Percentiles rank a stretch among this genome's conserved stretches.
These are phyloP conservation scores for Salticus scenicus DNA, from an alignment of 2,888 invertebrate species.

Conservation along the genomic window DNA sequence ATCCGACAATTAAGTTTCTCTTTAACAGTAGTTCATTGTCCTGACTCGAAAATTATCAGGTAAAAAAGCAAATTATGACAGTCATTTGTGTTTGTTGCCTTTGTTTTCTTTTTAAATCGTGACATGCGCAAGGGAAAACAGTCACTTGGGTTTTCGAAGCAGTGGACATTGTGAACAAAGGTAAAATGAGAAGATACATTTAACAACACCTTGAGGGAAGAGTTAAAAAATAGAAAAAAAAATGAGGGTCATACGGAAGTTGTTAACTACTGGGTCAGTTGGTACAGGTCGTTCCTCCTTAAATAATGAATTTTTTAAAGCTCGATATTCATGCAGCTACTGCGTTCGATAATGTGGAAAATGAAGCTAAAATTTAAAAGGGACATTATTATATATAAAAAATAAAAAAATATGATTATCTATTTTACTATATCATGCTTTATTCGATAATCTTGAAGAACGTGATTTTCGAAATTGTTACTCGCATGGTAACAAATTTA, in stretches of 20 bases:
- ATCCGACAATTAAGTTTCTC: background rate
- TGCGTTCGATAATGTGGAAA: background rate
- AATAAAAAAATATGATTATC: too few relatives aligned
- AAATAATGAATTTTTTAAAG: background rate
- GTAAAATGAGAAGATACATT: slow-evolving; percentile 30
- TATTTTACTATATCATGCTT: too few relatives aligned
- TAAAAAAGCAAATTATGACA: background rate
- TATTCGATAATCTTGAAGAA: too few relatives aligned
- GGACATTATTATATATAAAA: too few relatives aligned
- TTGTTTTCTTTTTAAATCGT: background rate
- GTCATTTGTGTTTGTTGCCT: background rate
- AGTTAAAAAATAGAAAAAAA: slow-evolving; percentile 5
- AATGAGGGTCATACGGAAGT: slow-evolving; percentile 60
- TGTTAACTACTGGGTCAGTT: slow-evolving; percentile 31
- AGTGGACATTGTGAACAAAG: slow-evolving; percentile 32
- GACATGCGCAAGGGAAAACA: background rate
- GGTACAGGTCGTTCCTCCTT: background rate
- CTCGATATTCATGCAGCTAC: background rate
- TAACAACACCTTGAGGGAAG: slow-evolving; percentile 18
- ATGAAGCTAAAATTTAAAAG: background rate
- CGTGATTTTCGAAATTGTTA: too few relatives aligned
- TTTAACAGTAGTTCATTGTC: background rate
- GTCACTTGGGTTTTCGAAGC: background rate
- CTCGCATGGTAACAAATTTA: too few relatives aligned
- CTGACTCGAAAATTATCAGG: background rate